Evolutionary conservation across 1,140 invertebrate genomes (phyloP), one percentile per base, ranked within the genome.

Genomic region (Neodiprion lecontei): DNA sequence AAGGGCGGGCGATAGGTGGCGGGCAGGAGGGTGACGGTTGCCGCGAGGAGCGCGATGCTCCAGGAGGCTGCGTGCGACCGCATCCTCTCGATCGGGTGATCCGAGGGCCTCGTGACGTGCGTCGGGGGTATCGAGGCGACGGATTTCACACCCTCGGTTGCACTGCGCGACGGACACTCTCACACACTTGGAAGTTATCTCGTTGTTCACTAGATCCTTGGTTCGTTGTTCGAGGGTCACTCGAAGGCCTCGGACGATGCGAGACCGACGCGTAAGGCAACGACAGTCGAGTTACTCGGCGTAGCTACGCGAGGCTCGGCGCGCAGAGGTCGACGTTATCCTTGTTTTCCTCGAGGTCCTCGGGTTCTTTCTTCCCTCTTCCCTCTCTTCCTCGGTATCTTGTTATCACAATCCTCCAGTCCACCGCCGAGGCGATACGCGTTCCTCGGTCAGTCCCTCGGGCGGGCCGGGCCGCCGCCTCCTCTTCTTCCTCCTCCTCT

Each of bases 11-110:
- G 81, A 81, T 89, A 85, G 66, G 85, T 87, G 76, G 84, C 85
- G 75, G 87, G 89, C 78, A 89, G 84, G 75, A 90, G 80, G 75
- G 86, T 83, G 79, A 88, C 81, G 80, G 85, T 85, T 76, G 87
- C 87, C 81, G 86, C 86, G 78, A 90, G 87, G 79, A 89, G 83
- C 75, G 85, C 83, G 77, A 88, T 83, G 81, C 85, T 87, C 86
- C 88, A 89, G 83, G 87, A 86, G 72, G 84, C 83, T 77, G 85
- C 80, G 81, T 83, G 79, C 69, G 80, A 87, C 80, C 79, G 86
- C 84, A 85, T 87, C 79, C 81, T 85, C 66, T 66, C 53, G 69
- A 67, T 48, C 47, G 23, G 28, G 28, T 40, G 28, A 40, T 50
- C 8, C 61, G 53, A 17, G 67, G 67, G 65, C 74, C 61, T 65